phyloP scores from a whole-genome alignment of 2,113 vertebrate species.

The Pseudorhombus dupliciocellatus region DNA sequence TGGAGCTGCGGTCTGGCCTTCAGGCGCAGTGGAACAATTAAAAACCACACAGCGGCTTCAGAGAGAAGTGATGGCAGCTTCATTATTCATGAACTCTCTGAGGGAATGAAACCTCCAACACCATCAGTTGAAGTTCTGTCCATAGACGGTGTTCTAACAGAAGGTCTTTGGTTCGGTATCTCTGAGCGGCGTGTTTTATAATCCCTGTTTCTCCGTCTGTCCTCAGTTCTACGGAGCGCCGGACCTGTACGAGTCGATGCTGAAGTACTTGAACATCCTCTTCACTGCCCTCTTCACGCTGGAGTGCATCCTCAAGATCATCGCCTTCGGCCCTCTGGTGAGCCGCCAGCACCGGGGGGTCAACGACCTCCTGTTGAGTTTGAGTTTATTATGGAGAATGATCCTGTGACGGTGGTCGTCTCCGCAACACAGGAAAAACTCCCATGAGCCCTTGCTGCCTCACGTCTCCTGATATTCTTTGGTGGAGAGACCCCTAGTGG shows the following conservation, averaged over 20 bases:
- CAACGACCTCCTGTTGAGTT: no score
- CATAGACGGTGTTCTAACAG: no score
- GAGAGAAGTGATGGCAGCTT: constrained; percentile 12
- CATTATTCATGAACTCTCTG: neutral
- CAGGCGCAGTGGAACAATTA: constrained; percentile 2
- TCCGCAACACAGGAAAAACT: no score
- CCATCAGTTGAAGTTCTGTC: no score
- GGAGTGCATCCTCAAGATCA: constrained; percentile 97
- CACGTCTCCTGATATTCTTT: no score
- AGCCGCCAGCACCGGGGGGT: constrained; percentile 41
- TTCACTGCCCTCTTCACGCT: constrained; percentile 98
- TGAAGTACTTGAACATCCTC: constrained; percentile 95
- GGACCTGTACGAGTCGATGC: constrained; percentile 89
- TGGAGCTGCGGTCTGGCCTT: constrained; percentile 3
- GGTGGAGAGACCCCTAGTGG: no score
- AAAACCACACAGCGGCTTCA: neutral
- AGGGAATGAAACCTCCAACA: no score
- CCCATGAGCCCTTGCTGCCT: no score
- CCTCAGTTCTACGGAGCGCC: constrained; percentile 92
- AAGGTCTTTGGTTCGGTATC: no score
- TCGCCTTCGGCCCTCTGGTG: constrained; percentile 96
- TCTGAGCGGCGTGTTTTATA: no score
- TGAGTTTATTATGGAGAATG: no score
- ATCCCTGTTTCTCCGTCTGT: neutral
- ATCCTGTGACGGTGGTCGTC: no score